These are phyloP conservation scores for Chelonus formosanus DNA, from an alignment of 2,888 invertebrate genomes.

Conservation along the genomic window DNA sequence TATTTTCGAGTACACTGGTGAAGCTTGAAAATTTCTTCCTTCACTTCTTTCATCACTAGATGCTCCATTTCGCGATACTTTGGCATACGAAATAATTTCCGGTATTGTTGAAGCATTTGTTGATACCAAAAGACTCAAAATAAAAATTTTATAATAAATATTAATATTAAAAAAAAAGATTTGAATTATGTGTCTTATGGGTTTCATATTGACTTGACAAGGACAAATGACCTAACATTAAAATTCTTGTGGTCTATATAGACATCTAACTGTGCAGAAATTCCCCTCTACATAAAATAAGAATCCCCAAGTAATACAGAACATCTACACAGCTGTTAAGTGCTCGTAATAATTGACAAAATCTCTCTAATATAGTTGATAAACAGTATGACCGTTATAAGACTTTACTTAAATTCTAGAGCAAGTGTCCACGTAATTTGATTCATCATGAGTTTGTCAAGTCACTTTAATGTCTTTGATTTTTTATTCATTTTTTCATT, in stretches of 20 bases:
- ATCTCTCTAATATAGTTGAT: constrained; percentile 46
- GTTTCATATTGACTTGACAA: too few relatives aligned
- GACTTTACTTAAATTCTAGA: too few relatives aligned
- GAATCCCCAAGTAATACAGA: constrained; percentile 36
- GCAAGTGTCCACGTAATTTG: neutral
- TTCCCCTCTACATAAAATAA: neutral
- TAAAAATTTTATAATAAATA: too few relatives aligned
- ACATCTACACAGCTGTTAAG: constrained; percentile 45
- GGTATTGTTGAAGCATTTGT: constrained; percentile 36
- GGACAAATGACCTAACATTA: neutral
- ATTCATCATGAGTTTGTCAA: too few relatives aligned
- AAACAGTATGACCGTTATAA: constrained; percentile 48
- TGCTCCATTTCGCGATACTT: constrained; percentile 50
- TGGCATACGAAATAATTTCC: constrained; percentile 51
- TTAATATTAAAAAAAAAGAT: too few relatives aligned
- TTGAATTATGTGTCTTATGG: too few relatives aligned
- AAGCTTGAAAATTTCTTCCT: constrained; percentile 48
- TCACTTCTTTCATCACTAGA: constrained; percentile 37
- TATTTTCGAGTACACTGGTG: constrained; percentile 49
- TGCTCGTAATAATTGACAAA: constrained; percentile 42
- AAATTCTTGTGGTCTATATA: constrained; percentile 35
- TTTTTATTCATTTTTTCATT: too few relatives aligned
- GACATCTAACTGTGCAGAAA: constrained; percentile 50
- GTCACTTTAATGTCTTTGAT: too few relatives aligned
- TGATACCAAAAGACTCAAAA: constrained; percentile 3